Evolutionary conservation across 2,113 vertebrate genomes (phyloP), one percentile per base, ranked within the genome.

Genomic region (Myanophis thanlyinensis): DNA sequence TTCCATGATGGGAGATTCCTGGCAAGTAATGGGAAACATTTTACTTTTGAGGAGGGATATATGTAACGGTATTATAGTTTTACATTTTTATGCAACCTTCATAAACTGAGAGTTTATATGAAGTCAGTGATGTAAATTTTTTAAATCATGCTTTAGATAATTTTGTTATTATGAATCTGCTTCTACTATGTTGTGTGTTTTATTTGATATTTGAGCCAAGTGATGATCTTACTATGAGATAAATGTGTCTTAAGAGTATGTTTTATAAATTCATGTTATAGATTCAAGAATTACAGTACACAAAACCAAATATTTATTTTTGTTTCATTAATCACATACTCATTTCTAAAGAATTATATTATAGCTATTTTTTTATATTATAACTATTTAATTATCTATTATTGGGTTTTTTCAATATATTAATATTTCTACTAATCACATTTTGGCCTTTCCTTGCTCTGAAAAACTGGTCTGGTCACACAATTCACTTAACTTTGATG

Each of bases 161-260:
- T 62, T 88, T 51, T 88, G n/a, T 94, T 90, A 88, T 35, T 80
- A 49, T 84, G 51, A 92, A 92, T 88, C 20, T 92, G 40, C 85
- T 90, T 89, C 91, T 94, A 44, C 20, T 93, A 13, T 67, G 54
- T 80, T 87, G 49, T 67, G 30, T 25, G 11, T 91, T 91, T 90
- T 0, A 0, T 87, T 80, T 90, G 59, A 25, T 11, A 51, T 3
- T 91, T 93, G 93, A 91, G 56, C 89, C 67, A 51, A 62, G 25
- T 6, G 48, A 90, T 40, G 30, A 27, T 30, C 87, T 80, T 44
- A 49, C 11, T 90, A 30, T 46, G 91, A 91, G 47, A n/a, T 54
- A 93, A 89, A 40, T 47, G 18, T n/a, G 62, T n/a, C 49, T 7
- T 62, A 1, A 54, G 49, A 25, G 6, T 7, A 88, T 89, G 47